These are phyloP conservation scores for Ferdinandea cuprea DNA, from an alignment of 2,888 invertebrate species.

Conservation along the genomic window DNA sequence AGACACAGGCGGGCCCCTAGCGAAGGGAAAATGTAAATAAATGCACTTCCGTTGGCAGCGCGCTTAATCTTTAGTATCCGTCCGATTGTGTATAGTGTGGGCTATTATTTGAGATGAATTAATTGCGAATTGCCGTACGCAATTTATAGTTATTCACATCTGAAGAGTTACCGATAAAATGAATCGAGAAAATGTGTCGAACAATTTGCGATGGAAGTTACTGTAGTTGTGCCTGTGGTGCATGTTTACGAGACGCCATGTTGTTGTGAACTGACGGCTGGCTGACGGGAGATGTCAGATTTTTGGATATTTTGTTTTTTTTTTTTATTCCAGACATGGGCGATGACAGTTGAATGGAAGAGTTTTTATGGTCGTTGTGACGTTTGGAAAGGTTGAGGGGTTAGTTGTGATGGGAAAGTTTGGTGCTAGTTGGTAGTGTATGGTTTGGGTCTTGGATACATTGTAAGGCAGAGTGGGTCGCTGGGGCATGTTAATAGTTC, in stretches of 20 bases:
- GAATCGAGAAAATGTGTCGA: slow-evolving; percentile 10
- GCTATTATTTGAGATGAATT: slow-evolving; percentile 2
- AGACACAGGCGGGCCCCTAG: slow-evolving; percentile 15
- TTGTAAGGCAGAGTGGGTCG: slow-evolving; percentile 22
- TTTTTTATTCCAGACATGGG: slow-evolving; percentile 22
- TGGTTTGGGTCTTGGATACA: neutral
- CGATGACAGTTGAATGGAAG: slow-evolving; percentile 47
- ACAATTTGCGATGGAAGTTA: slow-evolving; percentile 25
- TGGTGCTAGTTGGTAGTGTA: neutral
- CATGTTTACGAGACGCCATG: slow-evolving; percentile 59
- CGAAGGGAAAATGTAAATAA: slow-evolving; percentile 62
- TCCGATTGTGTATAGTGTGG: slow-evolving; percentile 18
- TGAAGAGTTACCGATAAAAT: slow-evolving; percentile 30
- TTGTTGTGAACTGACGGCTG: slow-evolving; percentile 67
- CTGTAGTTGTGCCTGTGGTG: slow-evolving; percentile 10
- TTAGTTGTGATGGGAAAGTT: neutral
- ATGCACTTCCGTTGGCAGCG: slow-evolving; percentile 45
- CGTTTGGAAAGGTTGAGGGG: slow-evolving; percentile 4
- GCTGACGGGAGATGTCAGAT: slow-evolving; percentile 46
- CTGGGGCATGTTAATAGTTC: neutral
- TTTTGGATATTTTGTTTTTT: no score
- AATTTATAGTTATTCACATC: slow-evolving; percentile 18
- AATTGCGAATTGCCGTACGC: neutral
- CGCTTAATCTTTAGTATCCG: slow-evolving; percentile 45
- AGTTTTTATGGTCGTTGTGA: neutral